phyloP scores from a whole-genome alignment of 2,888 invertebrate species.

The Saturnia pavonia region DNA sequence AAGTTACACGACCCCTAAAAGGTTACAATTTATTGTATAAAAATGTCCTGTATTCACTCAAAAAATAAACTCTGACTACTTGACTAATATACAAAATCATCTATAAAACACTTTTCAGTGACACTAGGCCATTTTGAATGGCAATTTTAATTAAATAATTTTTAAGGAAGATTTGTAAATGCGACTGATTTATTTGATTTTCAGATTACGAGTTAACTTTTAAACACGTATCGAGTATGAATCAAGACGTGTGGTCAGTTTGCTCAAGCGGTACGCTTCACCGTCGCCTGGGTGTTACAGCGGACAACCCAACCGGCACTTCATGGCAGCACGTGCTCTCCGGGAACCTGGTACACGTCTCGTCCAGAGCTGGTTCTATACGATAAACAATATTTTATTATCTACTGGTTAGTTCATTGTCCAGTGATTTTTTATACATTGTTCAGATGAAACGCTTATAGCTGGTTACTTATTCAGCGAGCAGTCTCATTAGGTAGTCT shows the following conservation, averaged over 20 bases:
- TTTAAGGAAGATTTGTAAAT: background rate
- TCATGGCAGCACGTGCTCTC: conserved; percentile 89
- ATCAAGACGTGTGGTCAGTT: conserved; percentile 89
- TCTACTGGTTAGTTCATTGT: background rate
- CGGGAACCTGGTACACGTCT: conserved; percentile 68
- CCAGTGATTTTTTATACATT: background rate
- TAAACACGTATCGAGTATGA: conserved; percentile 87
- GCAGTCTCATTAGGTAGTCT: background rate
- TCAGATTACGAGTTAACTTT: conserved; percentile 78
- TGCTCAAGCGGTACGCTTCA: conserved; percentile 86
- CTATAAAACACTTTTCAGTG: background rate
- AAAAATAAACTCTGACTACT: background rate
- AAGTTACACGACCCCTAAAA: no score
- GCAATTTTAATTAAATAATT: background rate
- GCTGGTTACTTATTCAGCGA: background rate
- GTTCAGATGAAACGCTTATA: background rate
- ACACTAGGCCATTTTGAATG: background rate
- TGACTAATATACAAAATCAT: background rate
- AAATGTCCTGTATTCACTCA: background rate
- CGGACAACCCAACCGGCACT: conserved; percentile 87
- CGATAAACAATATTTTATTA: background rate
- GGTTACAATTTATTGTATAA: no score
- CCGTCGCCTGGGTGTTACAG: conserved; percentile 88
- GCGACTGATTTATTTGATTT: conserved; percentile 23
- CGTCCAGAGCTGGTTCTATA: conserved; percentile 49